phyloP scores from a whole-genome alignment of 2,888 invertebrate species.

The Metellina segmentata region DNA sequence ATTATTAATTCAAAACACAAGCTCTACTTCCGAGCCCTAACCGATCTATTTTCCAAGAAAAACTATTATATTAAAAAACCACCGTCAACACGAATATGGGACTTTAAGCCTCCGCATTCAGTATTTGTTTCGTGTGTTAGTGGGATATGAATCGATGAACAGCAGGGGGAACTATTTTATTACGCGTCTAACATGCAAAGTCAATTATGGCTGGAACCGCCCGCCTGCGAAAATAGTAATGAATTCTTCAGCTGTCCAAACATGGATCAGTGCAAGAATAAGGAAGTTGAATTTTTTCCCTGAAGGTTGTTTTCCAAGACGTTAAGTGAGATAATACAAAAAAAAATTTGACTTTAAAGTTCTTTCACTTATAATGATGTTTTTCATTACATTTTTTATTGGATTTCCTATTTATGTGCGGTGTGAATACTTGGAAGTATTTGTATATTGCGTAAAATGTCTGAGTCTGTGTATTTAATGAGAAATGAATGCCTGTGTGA shows the following conservation, averaged over 20 bases:
- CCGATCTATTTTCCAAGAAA: neutral
- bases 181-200: slow-evolving; percentile 71
- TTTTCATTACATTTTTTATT: slow-evolving; percentile 30
- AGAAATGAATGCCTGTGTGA: neutral
- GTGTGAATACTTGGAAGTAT: neutral
- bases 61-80: slow-evolving; percentile 6
- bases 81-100: neutral
- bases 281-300: slow-evolving; percentile 26
- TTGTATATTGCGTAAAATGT: neutral
- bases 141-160: slow-evolving; percentile 72
- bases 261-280: slow-evolving; percentile 51
- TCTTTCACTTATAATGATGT: slow-evolving; percentile 18
- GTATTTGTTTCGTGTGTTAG: slow-evolving; percentile 39
- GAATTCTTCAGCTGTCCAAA: slow-evolving; percentile 56
- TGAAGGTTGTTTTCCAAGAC: slow-evolving; percentile 27
- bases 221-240: slow-evolving; percentile 70
- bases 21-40: neutral
- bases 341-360: slow-evolving; percentile 53
- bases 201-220: slow-evolving; percentile 69
- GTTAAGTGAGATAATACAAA: slow-evolving; percentile 67
- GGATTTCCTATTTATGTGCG: neutral
- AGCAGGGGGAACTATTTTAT: slow-evolving; percentile 71
- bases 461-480: neutral
- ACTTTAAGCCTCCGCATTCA: slow-evolving; percentile 32
- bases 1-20: neutral